Evolutionary conservation across 2,888 invertebrate genomes (phyloP).

Genomic region (Margaritifera margaritifera): DNA sequence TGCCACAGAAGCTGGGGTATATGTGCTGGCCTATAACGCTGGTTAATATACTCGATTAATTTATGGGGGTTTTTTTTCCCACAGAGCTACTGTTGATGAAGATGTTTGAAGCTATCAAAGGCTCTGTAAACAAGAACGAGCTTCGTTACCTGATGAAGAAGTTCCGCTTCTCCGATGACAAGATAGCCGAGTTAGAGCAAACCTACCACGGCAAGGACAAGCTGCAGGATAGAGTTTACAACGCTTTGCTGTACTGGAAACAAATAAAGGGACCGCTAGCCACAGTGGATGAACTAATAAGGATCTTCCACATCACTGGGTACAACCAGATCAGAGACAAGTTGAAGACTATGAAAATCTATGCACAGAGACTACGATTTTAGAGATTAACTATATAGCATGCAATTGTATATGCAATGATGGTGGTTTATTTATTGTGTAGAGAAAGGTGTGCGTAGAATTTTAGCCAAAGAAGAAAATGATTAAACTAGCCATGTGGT

Average conservation of each 20-base stretch:
- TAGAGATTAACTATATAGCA: slow-evolving; percentile 11
- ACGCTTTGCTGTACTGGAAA: slow-evolving; percentile 63
- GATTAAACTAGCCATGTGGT: no score
- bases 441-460: no score
- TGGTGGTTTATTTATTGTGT: no score
- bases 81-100: slow-evolving; percentile 62
- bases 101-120: slow-evolving; percentile 63
- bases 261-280: slow-evolving; percentile 57
- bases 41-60: slow-evolving; percentile 1
- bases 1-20: not conserved
- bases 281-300: slow-evolving; percentile 63
- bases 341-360: slow-evolving; percentile 59
- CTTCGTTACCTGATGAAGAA: slow-evolving; percentile 66
- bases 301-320: slow-evolving; percentile 66
- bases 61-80: slow-evolving; percentile 10
- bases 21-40: not conserved
- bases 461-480: no score
- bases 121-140: slow-evolving; percentile 63
- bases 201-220: slow-evolving; percentile 64
- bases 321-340: slow-evolving; percentile 54
- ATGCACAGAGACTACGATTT: slow-evolving; percentile 55
- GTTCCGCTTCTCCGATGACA: slow-evolving; percentile 63
- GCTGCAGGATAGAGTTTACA: slow-evolving; percentile 57
- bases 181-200: slow-evolving; percentile 64
- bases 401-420: no score